Evolutionary conservation across 2,113 vertebrate species (phyloP).

Genomic region (Paratilapia polleni): DNA sequence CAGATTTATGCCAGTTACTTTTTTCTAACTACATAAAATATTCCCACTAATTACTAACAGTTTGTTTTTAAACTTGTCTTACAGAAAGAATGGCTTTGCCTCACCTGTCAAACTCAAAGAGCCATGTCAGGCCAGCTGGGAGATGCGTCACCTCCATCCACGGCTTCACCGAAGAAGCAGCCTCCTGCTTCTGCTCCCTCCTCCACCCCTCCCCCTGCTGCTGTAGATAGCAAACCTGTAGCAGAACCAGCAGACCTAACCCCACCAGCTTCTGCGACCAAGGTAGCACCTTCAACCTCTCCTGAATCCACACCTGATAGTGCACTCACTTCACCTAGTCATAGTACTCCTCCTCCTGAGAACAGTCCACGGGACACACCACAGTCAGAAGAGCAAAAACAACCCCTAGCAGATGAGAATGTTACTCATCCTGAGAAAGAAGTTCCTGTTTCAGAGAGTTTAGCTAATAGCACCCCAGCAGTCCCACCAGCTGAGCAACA

Average conservation of each 20-base stretch:
- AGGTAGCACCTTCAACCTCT: slow-evolving; percentile 69
- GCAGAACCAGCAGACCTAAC: slow-evolving; percentile 65
- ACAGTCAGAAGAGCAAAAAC: slow-evolving; percentile 43
- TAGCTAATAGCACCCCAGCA: slow-evolving; percentile 10
- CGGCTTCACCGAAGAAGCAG: slow-evolving; percentile 76
- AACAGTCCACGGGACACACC: slow-evolving; percentile 60
- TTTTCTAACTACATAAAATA: background rate
- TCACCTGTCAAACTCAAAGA: slow-evolving; percentile 96
- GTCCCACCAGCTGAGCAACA: slow-evolving; percentile 21
- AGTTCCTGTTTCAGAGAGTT: slow-evolving; percentile 35
- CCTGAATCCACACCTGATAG: slow-evolving; percentile 24
- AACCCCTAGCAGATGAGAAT: slow-evolving; percentile 15
- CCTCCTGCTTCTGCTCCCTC: slow-evolving; percentile 55
- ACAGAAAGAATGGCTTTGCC: slow-evolving; percentile 98
- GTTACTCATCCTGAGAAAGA: slow-evolving; percentile 10
- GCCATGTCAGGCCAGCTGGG: slow-evolving; percentile 92
- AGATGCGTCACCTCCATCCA: slow-evolving; percentile 76
- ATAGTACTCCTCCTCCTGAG: slow-evolving; percentile 65
- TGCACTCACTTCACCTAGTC: slow-evolving; percentile 17
- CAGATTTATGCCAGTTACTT: no score
- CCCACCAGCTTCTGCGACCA: slow-evolving; percentile 61
- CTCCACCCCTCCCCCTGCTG: slow-evolving; percentile 57
- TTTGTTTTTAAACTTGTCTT: slow-evolving; percentile 49
- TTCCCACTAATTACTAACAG: background rate
- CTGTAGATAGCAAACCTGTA: slow-evolving; percentile 77